Evolutionary conservation across 2,113 vertebrate species (phyloP), one percentile per base, ranked within the genome.

Genomic region (Etia nguti): DNA sequence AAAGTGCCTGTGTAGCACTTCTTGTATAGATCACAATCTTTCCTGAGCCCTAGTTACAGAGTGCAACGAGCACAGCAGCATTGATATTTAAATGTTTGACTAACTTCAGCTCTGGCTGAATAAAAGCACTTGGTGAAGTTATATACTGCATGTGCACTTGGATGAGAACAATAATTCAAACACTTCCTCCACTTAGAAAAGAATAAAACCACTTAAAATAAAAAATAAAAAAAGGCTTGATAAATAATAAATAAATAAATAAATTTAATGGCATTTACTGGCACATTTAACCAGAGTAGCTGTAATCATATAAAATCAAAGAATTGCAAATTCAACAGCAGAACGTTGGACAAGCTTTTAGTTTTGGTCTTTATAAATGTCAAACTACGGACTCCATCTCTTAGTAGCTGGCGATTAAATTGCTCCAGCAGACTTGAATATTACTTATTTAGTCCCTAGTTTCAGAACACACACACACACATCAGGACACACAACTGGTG

Each of bases 1-100:
- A 93, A 94, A 93, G 87, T 94, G 92, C 86, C 15, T 79, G 46
- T 52, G 81, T 68, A 57, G 93, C 91, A 94, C 90, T 92, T 94
- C 85, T 84, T 86, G 84, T 60, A 86, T 54, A 79, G 88, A 94
- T 93, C 83, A 82, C 83, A 90, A 83, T 89, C 85, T 82, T 85
- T 83, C 86, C 41, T 3, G 26, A 92, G 83, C 60, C 90, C 91
- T 89, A 83, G 87, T 91, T 91, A 86, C 77, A 88, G 34, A 80
- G n/a, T 43, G 52, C 38, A 24, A 36, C 13, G 77, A 84, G 73
- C 34, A 7, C 10, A 3, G 62, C 22, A 16, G 15, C 84, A 88
- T 18, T 88, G 77, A 68, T 89, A 68, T 89, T 90, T 86, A 82
- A 89, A 91, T 93, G 90, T 94, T 90, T 88, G 75, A 93, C 83